Evolutionary conservation across 2,797 vertebrate genomes (phyloP).

Genomic region (Urophycis tenuis): DNA sequence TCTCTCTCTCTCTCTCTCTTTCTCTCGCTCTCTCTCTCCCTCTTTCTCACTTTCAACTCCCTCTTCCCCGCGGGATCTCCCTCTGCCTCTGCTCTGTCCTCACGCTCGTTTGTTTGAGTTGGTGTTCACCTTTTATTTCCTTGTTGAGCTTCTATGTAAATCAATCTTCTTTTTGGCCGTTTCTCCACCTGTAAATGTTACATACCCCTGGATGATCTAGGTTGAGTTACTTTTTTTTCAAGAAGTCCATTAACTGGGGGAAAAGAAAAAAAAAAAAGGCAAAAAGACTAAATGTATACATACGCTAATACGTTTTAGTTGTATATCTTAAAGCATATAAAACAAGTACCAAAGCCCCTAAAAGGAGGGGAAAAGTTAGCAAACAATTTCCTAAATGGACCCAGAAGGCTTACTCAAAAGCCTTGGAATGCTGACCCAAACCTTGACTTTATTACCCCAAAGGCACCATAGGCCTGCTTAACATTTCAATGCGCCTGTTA

Average conservation of each 20-base stretch:
- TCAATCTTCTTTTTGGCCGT: background rate
- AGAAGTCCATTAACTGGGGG: background rate
- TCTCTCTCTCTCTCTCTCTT: background rate
- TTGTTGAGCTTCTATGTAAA: background rate
- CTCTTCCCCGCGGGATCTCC: background rate
- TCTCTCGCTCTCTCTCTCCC: constrained; percentile 5
- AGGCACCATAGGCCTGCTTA: constrained; percentile 9
- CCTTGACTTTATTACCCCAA: constrained; percentile 18
- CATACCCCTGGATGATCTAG: background rate
- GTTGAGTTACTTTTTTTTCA: background rate
- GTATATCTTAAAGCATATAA: background rate
- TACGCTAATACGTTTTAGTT: background rate
- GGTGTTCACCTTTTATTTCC: background rate
- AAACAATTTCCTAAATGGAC: background rate
- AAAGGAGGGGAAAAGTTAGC: background rate
- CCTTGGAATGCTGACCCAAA: constrained; percentile 3
- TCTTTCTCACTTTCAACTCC: background rate
- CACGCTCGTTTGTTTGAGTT: background rate
- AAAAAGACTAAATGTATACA: background rate
- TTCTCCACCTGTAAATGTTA: background rate
- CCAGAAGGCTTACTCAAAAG: constrained; percentile 9
- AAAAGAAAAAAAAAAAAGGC: background rate
- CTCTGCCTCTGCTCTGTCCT: background rate
- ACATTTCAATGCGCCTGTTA: constrained; percentile 17
- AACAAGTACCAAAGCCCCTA: background rate